Evolutionary conservation across 2,888 invertebrate genomes (phyloP).

Genomic region (Synanthedon myopaeformis): DNA sequence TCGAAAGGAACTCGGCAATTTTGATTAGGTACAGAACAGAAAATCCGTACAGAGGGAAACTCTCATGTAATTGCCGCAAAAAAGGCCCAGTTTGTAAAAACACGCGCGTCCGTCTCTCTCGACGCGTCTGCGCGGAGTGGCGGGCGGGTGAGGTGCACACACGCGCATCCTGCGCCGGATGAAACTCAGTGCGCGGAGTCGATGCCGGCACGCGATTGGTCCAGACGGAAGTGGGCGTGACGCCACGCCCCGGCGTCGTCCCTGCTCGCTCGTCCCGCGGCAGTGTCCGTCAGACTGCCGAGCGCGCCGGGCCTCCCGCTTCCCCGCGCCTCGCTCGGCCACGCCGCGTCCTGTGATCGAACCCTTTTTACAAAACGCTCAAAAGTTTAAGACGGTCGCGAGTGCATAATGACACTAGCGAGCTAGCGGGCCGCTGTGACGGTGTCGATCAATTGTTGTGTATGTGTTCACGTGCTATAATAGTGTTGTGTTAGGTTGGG

Average conservation of each 20-base stretch:
- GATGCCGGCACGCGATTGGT: slow-evolving; percentile 33
- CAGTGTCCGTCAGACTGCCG: slow-evolving; percentile 70
- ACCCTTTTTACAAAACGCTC: slow-evolving; percentile 11
- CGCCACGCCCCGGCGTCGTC: slow-evolving; percentile 27
- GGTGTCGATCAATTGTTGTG: slow-evolving; percentile 56
- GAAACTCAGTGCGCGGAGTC: slow-evolving; percentile 23
- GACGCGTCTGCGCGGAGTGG: slow-evolving; percentile 42
- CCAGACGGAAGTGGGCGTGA: slow-evolving; percentile 36
- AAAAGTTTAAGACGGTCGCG: slow-evolving; percentile 44
- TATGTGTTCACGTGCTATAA: slow-evolving; percentile 62
- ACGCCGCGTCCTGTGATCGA: slow-evolving; percentile 53
- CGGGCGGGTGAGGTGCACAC: slow-evolving; percentile 11
- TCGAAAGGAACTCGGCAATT: slow-evolving; percentile 40
- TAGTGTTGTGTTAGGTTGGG: slow-evolving; percentile 62
- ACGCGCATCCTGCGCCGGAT: slow-evolving; percentile 15
- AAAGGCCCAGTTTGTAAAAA: slow-evolving; percentile 29
- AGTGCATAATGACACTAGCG: slow-evolving; percentile 70
- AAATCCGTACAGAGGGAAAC: slow-evolving; percentile 48
- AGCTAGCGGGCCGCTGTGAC: slow-evolving; percentile 70
- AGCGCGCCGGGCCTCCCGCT: slow-evolving; percentile 70
- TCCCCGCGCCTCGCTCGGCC: slow-evolving; percentile 69
- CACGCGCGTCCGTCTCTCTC: slow-evolving; percentile 37
- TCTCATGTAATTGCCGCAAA: slow-evolving; percentile 44
- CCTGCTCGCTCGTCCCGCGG: slow-evolving; percentile 41
- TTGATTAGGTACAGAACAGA: slow-evolving; percentile 38